phyloP scores from a whole-genome alignment of 92 coral and sea anemone genomes.

The Phenganax subtilis region DNA sequence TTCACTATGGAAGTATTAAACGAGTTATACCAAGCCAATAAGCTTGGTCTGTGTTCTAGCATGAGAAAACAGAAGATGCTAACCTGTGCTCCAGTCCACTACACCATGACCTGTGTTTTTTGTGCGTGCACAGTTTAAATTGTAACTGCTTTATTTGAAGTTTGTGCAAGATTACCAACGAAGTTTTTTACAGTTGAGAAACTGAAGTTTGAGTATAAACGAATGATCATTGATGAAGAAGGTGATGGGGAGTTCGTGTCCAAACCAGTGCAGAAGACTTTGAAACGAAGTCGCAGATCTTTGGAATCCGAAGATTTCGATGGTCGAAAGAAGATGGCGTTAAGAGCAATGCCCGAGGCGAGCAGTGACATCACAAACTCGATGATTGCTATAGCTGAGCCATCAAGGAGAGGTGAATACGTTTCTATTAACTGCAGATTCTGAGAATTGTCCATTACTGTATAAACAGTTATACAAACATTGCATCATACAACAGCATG shows the following conservation, averaged over 20 bases:
- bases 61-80: not conserved
- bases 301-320: conserved; percentile 61
- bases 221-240: conserved; percentile 91
- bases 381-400: conserved; percentile 29
- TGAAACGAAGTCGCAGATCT: conserved; percentile 55
- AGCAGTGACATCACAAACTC: conserved; percentile 27
- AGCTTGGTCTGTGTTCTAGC: too few relatives aligned
- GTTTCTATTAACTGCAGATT: not conserved
- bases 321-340: conserved; percentile 80
- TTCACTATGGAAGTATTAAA: too few relatives aligned
- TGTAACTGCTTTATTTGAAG: not conserved
- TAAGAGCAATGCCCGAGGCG: conserved; percentile 42
- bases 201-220: conserved; percentile 83
- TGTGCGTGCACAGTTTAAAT: too few relatives aligned
- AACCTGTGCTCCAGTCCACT: conserved; percentile 1
- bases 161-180: not conserved
- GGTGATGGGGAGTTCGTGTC: conserved; percentile 95
- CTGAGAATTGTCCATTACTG: too few relatives aligned
- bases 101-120: not conserved
- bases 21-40: too few relatives aligned
- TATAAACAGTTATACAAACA: too few relatives aligned
- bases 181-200: conserved; percentile 39
- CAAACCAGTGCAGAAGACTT: conserved; percentile 44
- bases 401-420: conserved; percentile 36
- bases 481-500: too few relatives aligned